These are phyloP conservation scores for Didymodactylos carnosus DNA, from an alignment of 2,888 invertebrate genomes.

Conservation along the genomic window DNA sequence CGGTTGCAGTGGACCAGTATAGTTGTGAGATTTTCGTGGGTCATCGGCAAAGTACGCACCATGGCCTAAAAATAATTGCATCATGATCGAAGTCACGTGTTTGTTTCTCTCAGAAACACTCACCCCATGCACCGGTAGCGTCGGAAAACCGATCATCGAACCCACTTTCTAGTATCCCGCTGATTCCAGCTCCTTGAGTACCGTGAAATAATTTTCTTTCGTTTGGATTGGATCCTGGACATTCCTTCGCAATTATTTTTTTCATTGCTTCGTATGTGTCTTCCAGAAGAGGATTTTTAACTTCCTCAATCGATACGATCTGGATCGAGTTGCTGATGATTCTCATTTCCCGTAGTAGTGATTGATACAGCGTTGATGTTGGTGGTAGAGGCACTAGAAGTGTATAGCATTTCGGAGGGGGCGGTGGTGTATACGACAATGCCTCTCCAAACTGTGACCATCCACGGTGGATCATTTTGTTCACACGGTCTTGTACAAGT, in stretches of 20 bases:
- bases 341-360: neutral
- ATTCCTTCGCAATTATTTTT: neutral
- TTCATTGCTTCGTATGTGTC: neutral
- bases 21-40: neutral
- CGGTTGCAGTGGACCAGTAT: neutral
- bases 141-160: neutral
- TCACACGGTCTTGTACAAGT: neutral
- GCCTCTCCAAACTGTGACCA: neutral
- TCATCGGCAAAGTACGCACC: neutral
- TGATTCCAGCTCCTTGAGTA: neutral
- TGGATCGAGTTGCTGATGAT: neutral
- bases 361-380: neutral
- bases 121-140: neutral
- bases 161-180: neutral
- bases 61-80: neutral
- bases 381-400: neutral
- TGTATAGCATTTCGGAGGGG: neutral
- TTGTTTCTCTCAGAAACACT: neutral
- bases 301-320: neutral
- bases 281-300: neutral
- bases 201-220: neutral
- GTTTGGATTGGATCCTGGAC: neutral
- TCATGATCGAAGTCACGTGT: no score
- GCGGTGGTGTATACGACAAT: neutral
- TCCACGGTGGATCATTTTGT: neutral